Base-by-base conservation (phyloP, 2,797 vertebrate genomes). In the Furcifer pardalis region DNA sequence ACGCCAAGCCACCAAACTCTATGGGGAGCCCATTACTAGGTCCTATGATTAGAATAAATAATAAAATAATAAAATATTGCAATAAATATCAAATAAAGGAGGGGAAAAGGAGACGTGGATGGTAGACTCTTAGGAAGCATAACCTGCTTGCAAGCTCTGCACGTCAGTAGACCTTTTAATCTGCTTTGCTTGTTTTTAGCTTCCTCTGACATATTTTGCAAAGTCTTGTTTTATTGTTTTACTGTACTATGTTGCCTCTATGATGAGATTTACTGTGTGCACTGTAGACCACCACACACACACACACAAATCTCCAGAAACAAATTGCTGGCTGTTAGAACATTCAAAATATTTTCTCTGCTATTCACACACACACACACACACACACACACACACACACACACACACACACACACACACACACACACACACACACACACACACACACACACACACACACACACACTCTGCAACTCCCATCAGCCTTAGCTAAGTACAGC, bases 1-100 rank as follows among this genome's bases (percentile, higher is more conserved):
- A 91, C 89, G 77, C 0, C 92, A 93, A 96, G 94, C 90, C 49
- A 82, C 81, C 76, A 52, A n/a, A 83, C 81, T 92, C 95, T 90
- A 86, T 78, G 21, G 94, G 91, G 94, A 93, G 84, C 76, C 89
- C 80, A 89, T 87, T 92, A 94, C 77, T 88, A 80, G 69, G 86
- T 71, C 65, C 81, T 72, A 46, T 68, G 65, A 78, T 71, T 74
- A 63, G 81, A 84, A 84, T 77, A 77, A 77, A 59, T 75, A 63
- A 74, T 80, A 80, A 81, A 81, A 81, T 72, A 82, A 52, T 46
- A 42, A 23, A 60, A 37, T 32, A 69, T 44, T 69, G 5, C 49
- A 77, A 84, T 77, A 59, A 59, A 77, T 83, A 42, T 44, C 19
- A 77, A 77, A 83, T 59, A 59, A 40, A 69, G 74, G 66, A 9